Conservation (phyloP, 2,888 invertebrate species). For the Mamestra brassicae region DNA sequence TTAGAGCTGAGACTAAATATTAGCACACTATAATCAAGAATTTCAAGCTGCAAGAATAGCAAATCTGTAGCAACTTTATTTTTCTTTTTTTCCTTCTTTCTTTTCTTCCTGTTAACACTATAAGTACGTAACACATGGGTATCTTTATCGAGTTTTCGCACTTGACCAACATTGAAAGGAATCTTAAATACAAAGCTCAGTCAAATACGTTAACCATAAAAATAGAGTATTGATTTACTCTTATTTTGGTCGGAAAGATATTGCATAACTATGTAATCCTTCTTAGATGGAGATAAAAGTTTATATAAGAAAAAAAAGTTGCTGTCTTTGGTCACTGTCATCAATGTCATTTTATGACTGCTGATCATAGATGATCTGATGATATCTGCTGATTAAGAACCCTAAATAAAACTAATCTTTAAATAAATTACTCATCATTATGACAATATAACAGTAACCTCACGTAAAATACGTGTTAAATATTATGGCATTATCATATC, state of each 20-base stretch:
- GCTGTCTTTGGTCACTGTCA: conserved; percentile 17
- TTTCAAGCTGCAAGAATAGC: no score
- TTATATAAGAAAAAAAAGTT: background rate
- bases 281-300: background rate
- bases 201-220: conserved; percentile 12
- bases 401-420: background rate
- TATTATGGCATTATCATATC: background rate
- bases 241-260: background rate
- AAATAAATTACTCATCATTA: background rate
- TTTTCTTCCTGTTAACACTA: no score
- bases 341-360: conserved; percentile 13
- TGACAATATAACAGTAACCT: background rate
- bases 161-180: background rate
- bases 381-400: background rate
- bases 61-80: no score
- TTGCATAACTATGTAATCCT: conserved; percentile 1
- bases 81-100: no score
- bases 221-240: conserved; percentile 11
- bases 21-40: no score
- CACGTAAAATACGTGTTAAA: background rate
- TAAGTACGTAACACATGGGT: no score
- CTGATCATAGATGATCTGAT: background rate
- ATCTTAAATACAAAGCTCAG: background rate
- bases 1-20: no score
- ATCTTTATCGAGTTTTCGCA: background rate